These are phyloP conservation scores for Penaeus indicus DNA, from an alignment of 1,140 invertebrate genomes.

Conservation along the genomic window DNA sequence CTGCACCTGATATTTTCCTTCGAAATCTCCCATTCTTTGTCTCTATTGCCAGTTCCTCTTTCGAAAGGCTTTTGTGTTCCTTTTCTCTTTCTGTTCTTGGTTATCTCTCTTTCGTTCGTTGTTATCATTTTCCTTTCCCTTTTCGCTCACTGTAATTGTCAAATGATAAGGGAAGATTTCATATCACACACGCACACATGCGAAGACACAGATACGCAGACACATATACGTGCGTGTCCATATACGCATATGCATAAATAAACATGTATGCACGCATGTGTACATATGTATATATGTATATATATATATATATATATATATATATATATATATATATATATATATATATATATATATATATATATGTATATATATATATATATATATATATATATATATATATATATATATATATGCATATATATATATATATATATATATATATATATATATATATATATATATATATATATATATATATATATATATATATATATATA, in stretches of 20 bases:
- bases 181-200: background rate
- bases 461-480: background rate
- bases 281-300: conserved; percentile 19
- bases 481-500: too few relatives aligned
- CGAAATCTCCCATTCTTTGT: too few relatives aligned
- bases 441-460: conserved; percentile 3
- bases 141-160: too few relatives aligned
- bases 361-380: conserved; percentile 1
- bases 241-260: background rate
- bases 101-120: too few relatives aligned
- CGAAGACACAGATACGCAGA: background rate
- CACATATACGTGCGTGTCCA: background rate
- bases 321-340: conserved; percentile 22
- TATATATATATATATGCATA: background rate
- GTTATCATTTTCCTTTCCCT: too few relatives aligned
- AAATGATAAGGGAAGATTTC: too few relatives aligned
- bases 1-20: too few relatives aligned
- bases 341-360: conserved; percentile 19
- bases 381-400: background rate
- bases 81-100: too few relatives aligned
- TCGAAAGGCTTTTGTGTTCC: too few relatives aligned
- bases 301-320: conserved; percentile 23
- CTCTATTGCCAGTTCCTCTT: too few relatives aligned
- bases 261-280: background rate
- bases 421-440: background rate